Conservation (phyloP, 2,797 vertebrate species). For the Sandelia bainsii region DNA sequence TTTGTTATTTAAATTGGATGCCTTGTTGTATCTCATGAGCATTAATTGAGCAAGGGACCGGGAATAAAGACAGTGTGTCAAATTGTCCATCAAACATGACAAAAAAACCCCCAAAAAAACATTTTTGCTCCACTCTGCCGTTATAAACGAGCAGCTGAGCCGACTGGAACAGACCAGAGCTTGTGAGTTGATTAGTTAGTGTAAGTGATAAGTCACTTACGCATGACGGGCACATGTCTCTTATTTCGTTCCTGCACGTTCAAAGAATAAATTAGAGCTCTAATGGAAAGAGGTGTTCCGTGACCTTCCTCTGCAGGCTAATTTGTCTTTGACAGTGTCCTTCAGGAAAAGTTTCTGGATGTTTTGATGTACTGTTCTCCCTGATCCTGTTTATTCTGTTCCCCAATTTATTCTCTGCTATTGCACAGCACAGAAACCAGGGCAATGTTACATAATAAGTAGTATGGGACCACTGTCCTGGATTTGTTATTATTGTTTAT, state of each 20-base stretch:
- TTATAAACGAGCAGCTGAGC: conserved; percentile 9
- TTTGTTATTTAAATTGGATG: not conserved
- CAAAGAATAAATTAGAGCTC: conserved; percentile 56
- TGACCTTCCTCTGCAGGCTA: conserved; percentile 40
- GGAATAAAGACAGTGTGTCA: not conserved
- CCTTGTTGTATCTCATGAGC: not conserved
- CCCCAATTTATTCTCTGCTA: not conserved
- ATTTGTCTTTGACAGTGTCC: conserved; percentile 59
- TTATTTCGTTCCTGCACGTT: conserved; percentile 41
- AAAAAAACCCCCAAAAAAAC: too few species aligned
- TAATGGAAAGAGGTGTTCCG: conserved; percentile 72
- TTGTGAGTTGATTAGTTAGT: conserved; percentile 36
- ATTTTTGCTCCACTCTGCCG: not conserved
- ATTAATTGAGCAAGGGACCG: not conserved
- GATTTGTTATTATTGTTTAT: too few species aligned
- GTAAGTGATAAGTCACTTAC: conserved; percentile 49
- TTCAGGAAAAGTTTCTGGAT: conserved; percentile 62
- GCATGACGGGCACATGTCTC: conserved; percentile 68
- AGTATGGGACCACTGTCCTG: conserved; percentile 21
- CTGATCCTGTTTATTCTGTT: not conserved
- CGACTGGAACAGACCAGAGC: conserved; percentile 31
- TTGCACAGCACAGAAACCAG: conserved; percentile 21
- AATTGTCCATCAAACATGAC: conserved; percentile 2
- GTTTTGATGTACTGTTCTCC: not conserved
- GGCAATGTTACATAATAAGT: conserved; percentile 29